Evolutionary conservation across 2,888 invertebrate species (phyloP), one percentile per base, ranked within the genome.

Genomic region (Dolichomitus sp.): DNA sequence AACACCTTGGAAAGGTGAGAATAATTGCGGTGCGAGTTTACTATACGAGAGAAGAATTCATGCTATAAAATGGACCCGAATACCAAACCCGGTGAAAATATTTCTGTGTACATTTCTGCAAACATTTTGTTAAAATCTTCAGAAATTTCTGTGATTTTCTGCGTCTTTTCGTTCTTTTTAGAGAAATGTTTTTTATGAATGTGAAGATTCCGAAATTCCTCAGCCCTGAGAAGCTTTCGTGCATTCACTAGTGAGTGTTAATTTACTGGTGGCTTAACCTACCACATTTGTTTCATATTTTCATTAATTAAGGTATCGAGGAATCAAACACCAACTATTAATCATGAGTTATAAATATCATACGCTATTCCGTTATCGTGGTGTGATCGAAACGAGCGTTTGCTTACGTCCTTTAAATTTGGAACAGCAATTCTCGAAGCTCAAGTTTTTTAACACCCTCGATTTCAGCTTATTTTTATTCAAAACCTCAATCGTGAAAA

Each of bases 1-100:
- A 27, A 54, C 50, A 74, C 30, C 52, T 65, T 40, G 40, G 52
- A 65, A 74, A 52, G 33, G 65, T 48, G n/a, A 48, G 27, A 73
- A 45, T 27, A 37, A 73, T 17, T 61, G 57, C 40, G 27, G 37
- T 33, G 5, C 37, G 37, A 37, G 9, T 37, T 37, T 37, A 37
- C 37, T 37, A 9, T 9, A 37, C 0, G 9, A 37, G 9, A 6
- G 9, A 1, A 37, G 9, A 37, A 37, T 9, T 37, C 37, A 5
- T 37, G 37, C 37, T 37, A 37, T 37, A n/a, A 45, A 17, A 52
- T 23, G 11, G 9, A 23, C 19, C 0, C 50, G 19, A 23, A 23
- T 42, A 37, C 37, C 37, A 9, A 37, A 37, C 33, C 4, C 33
- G 4, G 33, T 33, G 33, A 33, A 33, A 33, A 37, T 37, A 37